These are phyloP conservation scores for Drosophila mimetica DNA, from an alignment of 2,888 invertebrate species.

Conservation along the genomic window DNA sequence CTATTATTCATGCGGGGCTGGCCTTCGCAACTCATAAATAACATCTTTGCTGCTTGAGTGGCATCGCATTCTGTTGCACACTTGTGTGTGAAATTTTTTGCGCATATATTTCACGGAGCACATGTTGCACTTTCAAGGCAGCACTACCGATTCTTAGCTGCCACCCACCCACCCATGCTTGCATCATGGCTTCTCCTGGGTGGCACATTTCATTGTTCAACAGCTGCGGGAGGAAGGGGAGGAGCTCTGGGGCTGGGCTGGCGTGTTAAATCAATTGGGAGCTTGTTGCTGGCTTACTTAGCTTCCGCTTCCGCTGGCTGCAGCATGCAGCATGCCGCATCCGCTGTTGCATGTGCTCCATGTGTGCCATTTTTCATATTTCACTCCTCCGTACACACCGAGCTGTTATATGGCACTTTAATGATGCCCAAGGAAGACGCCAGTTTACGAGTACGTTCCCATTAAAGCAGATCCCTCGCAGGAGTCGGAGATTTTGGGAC, in stretches of 20 bases:
- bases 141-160: constrained; percentile 20
- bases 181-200: constrained; percentile 8
- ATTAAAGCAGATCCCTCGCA: constrained; percentile 32
- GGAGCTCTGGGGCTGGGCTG: constrained; percentile 35
- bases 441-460: constrained; percentile 24
- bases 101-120: constrained; percentile 60
- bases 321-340: constrained; percentile 38
- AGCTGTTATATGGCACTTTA: constrained; percentile 40
- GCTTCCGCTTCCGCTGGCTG: constrained; percentile 63
- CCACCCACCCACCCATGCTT: constrained; percentile 16
- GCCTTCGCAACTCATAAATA: constrained; percentile 43
- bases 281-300: constrained; percentile 73
- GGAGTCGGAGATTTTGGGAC: constrained; percentile 8
- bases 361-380: constrained; percentile 64
- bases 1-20: constrained; percentile 40
- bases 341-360: constrained; percentile 58
- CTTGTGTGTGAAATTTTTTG: constrained; percentile 57
- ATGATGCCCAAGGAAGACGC: constrained; percentile 29
- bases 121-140: constrained; percentile 66
- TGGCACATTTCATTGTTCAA: constrained; percentile 57
- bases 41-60: constrained; percentile 54
- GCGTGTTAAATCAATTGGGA: constrained; percentile 80
- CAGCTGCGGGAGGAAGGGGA: constrained; percentile 1
- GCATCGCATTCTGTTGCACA: constrained; percentile 51
- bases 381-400: constrained; percentile 4